Evolutionary conservation across 1,140 invertebrate genomes (phyloP), one percentile per base, ranked within the genome.

Genomic region (Gonioctena quinquepunctata): DNA sequence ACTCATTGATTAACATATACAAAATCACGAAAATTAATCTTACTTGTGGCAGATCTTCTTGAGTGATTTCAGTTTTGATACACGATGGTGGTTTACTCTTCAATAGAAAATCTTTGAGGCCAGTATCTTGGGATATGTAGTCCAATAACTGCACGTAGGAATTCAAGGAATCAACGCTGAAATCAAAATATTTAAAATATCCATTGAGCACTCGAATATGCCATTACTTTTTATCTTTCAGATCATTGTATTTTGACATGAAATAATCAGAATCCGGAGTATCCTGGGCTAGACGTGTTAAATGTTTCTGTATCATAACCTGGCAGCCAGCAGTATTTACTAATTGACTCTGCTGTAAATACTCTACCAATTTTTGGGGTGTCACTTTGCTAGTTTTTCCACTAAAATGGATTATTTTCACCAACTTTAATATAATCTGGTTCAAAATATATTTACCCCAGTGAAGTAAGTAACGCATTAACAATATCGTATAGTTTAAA

Each of bases 211-310:
- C n/a, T n/a, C n/a, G n/a, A n/a, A n/a, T n/a, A n/a, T n/a, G n/a
- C n/a, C n/a, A 74, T 74, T 80, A 87, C 86, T 87, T 87, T 77
- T 86, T 87, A 13, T 84, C 79, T 74, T 84, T 85, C 1, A 87
- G 73, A 69, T 87, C 85, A 69, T 87, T 84, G 78, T 85, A 87
- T 76, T 87, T 87, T 64, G 83, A 78, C 16, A 85, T 19, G 76
- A 88, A 87, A 13, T 80, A 72, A 69, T 85, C 82, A 22, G 83
- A 77, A 71, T 85, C 79, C 16, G 79, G 70, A 6, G 83, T 79
- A 74, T 81, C 79, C 79, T 83, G 83, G 3, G 83, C 81, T 5
- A 88, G 76, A 27, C 63, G 21, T 27, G 63, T 27, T 66, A 66
- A 52, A 66, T 66, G 63, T 22, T 84, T 68, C 60, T 83, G 78